Evolutionary conservation across 2,797 vertebrate species (phyloP).

Genomic region (Nothura maculosa): DNA sequence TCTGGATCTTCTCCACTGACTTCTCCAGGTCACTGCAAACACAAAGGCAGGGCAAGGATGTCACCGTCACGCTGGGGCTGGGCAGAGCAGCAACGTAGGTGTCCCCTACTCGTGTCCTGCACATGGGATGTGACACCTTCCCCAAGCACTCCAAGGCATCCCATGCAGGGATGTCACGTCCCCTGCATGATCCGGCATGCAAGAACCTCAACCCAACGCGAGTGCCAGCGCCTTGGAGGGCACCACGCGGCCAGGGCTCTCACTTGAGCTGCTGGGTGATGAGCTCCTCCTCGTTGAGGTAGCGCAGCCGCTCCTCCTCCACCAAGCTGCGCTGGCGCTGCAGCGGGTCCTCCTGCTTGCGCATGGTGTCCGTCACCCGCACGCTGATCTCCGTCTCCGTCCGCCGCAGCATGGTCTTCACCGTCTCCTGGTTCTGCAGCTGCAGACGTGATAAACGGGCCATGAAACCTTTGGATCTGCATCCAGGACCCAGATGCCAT

Average conservation of each 20-base stretch:
- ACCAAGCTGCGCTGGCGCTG: conserved; percentile 97
- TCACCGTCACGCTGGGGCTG: not conserved
- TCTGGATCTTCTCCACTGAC: conserved; percentile 96
- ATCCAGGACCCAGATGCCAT: not conserved
- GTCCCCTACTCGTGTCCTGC: not conserved
- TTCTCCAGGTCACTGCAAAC: conserved; percentile 94
- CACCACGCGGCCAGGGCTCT: conserved; percentile 55
- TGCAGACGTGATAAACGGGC: conserved; percentile 38
- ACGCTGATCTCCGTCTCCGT: conserved; percentile 94
- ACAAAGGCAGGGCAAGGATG: not conserved
- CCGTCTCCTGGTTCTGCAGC: conserved; percentile 95
- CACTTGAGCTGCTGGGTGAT: conserved; percentile 98
- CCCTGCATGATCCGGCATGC: rapidly evolving
- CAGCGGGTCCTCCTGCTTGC: conserved; percentile 96
- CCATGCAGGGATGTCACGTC: rapidly evolving
- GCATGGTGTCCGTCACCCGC: conserved; percentile 91
- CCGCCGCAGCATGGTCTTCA: conserved; percentile 91
- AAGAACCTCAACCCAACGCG: rapidly evolving
- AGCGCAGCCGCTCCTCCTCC: conserved; percentile 97
- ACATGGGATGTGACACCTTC: rapidly evolving
- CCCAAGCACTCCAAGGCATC: rapidly evolving
- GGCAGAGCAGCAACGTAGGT: not conserved
- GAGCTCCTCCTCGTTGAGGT: conserved; percentile 98
- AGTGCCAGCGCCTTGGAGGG: not conserved
- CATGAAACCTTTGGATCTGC: not conserved